Evolutionary conservation across 2,113 vertebrate species (phyloP), one percentile per base, ranked within the genome.

Genomic region (Scatophagus argus): DNA sequence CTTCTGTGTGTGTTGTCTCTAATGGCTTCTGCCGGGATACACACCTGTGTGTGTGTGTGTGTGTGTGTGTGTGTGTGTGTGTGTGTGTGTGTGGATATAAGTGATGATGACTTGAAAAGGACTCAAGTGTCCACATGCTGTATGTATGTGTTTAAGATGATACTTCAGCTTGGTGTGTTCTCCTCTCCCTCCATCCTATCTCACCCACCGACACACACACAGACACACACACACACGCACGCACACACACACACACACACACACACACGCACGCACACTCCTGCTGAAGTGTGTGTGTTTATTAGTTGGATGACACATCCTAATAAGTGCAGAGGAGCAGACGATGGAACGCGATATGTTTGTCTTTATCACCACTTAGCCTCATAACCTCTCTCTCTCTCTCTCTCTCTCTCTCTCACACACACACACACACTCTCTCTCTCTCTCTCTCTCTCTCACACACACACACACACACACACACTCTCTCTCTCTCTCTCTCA

Each of bases 11-110:
- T 32, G 58, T 29, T 2, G 23, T 41, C 60, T 88, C 19, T 27
- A 51, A 39, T 59, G 74, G 27, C 14, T 79, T 81, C 67, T 86
- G 78, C 80, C 84, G 73, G 60, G 84, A 82, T 70, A 84, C 70
- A 83, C 83, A 4, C 56, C 43, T 66, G 56, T 62, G 39, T 23
- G 56, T 60, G 56, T 51, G 21, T 63, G 52, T 25, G 47, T 56
- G 32, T 59, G 39, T 43, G 19, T 81, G 60, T 84, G 19, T 65
- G 39, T 56, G 59, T 58, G 69, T 61, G 36, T 34, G 51, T 74
- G 17, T 55, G 41, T 64, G 72, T 61, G 36, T n/a, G 38, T 27
- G 46, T 16, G 43, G n/a, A 31, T 52, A 39, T 70, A 43, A 83
- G 31, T 56, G 52, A n/a, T 29, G 52, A 71, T 61, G 58, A 58